Conservation (phyloP, 2,113 vertebrate genomes). For the Stegastes partitus region DNA sequence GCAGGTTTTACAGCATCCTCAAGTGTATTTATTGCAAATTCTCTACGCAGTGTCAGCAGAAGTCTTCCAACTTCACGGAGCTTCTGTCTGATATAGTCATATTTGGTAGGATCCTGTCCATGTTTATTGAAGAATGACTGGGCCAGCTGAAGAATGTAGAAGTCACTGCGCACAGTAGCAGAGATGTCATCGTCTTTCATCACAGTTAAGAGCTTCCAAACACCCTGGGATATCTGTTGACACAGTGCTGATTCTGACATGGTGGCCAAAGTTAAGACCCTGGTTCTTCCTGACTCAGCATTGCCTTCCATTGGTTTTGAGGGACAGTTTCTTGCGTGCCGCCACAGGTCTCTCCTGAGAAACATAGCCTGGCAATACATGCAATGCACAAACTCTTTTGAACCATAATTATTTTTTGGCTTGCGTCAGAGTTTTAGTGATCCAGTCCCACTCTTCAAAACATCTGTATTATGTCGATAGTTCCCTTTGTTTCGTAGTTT, state of each 20-base stretch:
- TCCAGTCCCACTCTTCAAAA: too few species aligned
- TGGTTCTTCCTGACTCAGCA: too few species aligned
- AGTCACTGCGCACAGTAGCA: neutral
- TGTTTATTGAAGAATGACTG: neutral
- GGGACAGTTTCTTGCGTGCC: too few species aligned
- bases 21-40: constrained; percentile 12
- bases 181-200: constrained; percentile 11
- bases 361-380: too few species aligned
- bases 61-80: constrained; percentile 11
- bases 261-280: neutral
- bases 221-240: constrained; percentile 3
- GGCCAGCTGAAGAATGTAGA: neutral
- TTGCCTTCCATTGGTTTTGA: too few species aligned
- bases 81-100: constrained; percentile 13
- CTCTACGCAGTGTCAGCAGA: constrained; percentile 1
- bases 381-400: too few species aligned
- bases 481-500: too few species aligned
- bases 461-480: too few species aligned
- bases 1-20: constrained; percentile 28
- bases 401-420: too few species aligned
- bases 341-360: too few species aligned
- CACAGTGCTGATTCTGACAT: neutral
- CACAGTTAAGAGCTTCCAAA: constrained; percentile 10
- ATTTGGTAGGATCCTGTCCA: constrained; percentile 18
- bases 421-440: too few species aligned